Evolutionary conservation across 2,888 invertebrate genomes (phyloP).

Genomic region (Cerceris ruficornis): DNA sequence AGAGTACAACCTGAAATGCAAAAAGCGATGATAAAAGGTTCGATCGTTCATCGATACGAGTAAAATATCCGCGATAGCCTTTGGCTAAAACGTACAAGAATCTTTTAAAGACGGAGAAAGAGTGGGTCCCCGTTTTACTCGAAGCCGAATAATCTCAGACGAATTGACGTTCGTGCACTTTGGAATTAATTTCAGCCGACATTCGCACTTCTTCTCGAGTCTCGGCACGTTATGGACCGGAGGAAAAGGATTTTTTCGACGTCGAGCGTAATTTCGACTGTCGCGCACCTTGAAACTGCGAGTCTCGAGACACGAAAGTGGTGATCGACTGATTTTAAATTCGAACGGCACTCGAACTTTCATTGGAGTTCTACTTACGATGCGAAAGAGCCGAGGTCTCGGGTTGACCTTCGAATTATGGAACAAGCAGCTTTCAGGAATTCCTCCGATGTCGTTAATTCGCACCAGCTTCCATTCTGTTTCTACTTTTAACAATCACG

Average conservation of each 20-base stretch:
- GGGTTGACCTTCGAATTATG: neutral
- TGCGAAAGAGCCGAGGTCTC: neutral
- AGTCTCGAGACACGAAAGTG: neutral
- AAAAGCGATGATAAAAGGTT: neutral
- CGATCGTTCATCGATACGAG: neutral
- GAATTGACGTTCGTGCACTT: slow-evolving; percentile 17
- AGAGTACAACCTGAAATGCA: neutral
- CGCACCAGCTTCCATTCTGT: neutral
- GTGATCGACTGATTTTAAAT: slow-evolving; percentile 2
- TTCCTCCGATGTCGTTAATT: neutral
- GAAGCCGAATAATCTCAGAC: neutral
- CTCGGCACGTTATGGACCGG: neutral
- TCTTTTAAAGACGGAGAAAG: neutral
- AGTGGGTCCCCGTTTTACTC: slow-evolving; percentile 6
- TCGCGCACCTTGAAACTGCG: neutral
- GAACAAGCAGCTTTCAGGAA: neutral
- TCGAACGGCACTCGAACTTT: neutral
- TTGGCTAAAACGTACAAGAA: neutral
- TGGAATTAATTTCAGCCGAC: neutral
- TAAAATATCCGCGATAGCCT: neutral
- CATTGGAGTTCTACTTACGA: neutral
- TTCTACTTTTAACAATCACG: neutral
- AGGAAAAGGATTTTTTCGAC: neutral
- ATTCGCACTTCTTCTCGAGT: neutral
- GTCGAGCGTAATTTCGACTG: neutral